These are phyloP conservation scores for Apotomis betuletana DNA, from an alignment of 2,888 invertebrate species.

Conservation along the genomic window DNA sequence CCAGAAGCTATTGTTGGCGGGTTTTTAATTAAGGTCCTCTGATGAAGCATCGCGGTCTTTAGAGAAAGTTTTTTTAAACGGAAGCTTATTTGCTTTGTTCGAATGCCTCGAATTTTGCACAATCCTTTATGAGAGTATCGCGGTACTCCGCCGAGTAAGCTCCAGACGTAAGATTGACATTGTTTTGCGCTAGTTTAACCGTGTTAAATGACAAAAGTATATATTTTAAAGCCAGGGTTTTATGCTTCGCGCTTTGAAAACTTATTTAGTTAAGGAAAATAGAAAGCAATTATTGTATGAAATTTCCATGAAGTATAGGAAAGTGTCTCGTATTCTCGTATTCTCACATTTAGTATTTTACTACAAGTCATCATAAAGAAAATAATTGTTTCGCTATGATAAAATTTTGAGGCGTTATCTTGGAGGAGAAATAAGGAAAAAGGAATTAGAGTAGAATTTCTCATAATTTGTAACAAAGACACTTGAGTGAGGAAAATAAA, in stretches of 20 bases:
- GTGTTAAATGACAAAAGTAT: neutral
- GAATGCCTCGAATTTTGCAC: slow-evolving; percentile 42
- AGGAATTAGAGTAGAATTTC: neutral
- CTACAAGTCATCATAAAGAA: no score
- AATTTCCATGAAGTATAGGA: no score
- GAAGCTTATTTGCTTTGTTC: slow-evolving; percentile 51
- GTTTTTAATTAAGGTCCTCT: slow-evolving; percentile 65
- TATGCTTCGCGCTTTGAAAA: no score
- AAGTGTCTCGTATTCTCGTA: no score
- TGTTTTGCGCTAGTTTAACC: slow-evolving; percentile 20
- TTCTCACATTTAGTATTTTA: no score
- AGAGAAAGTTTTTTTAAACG: slow-evolving; percentile 48
- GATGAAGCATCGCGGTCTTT: slow-evolving; percentile 60
- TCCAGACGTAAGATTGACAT: slow-evolving; percentile 22
- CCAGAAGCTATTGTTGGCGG: slow-evolving; percentile 57
- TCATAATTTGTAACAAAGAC: slow-evolving; percentile 4
- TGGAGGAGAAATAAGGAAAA: neutral
- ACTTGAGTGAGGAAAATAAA: slow-evolving; percentile 11
- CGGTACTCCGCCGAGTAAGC: no score
- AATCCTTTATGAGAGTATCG: slow-evolving; percentile 27
- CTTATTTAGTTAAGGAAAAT: no score
- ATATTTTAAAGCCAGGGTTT: neutral
- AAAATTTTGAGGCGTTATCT: neutral
- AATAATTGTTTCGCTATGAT: neutral
- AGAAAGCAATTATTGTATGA: no score